Percentiles rank a stretch among this genome's conserved stretches.
phyloP scores from a whole-genome alignment of 2,888 invertebrate genomes.

The Oligia strigilis region DNA sequence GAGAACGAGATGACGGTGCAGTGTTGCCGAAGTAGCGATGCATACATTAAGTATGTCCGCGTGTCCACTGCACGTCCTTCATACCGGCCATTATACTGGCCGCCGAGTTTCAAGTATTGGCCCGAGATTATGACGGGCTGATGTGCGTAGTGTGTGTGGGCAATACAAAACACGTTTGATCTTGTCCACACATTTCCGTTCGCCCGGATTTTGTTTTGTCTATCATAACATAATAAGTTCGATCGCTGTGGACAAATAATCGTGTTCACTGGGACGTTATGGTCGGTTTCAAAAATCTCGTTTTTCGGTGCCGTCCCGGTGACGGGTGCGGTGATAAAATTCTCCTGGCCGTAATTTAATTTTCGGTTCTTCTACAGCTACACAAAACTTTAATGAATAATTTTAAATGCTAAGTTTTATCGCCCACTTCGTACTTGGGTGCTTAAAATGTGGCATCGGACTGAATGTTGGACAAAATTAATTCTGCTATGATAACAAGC shows the following conservation, averaged over 20 bases:
- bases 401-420: slow-evolving; percentile 8
- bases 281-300: neutral
- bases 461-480: slow-evolving; percentile 9
- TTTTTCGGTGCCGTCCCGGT: neutral
- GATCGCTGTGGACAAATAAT: neutral
- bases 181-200: too few species aligned
- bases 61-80: too few species aligned
- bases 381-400: neutral
- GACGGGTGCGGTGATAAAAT: neutral
- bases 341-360: neutral
- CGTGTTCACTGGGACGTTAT: neutral
- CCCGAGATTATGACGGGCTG: too few species aligned
- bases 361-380: neutral
- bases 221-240: neutral
- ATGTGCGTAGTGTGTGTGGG: too few species aligned
- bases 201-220: too few species aligned
- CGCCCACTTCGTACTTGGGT: neutral
- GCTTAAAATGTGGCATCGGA: slow-evolving; percentile 11
- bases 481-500: slow-evolving; percentile 2
- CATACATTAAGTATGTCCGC: too few species aligned
- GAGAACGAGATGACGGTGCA: too few species aligned
- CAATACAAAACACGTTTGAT: too few species aligned
- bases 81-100: too few species aligned
- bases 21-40: too few species aligned
- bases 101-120: too few species aligned